Base-by-base conservation (phyloP, 2,113 vertebrate genomes). In the Leucopsar rothschildi region DNA sequence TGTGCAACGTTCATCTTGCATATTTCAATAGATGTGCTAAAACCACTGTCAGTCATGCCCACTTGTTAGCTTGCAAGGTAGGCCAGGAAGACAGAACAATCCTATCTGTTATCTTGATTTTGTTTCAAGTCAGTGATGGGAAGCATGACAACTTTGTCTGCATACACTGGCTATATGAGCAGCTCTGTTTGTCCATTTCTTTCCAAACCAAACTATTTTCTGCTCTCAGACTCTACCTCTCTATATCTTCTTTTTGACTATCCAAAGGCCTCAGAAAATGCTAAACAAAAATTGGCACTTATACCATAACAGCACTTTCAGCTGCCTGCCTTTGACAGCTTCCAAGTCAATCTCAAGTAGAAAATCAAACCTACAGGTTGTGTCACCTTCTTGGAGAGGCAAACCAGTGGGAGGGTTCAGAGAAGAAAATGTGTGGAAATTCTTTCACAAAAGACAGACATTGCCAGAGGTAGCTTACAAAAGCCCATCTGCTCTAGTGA, bases 401-500 rank as follows among this genome's bases (percentile, higher is more conserved):
- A 93, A 92, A 87, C 29, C 52, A 73, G 29, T 16, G 42, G 27
- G 71, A 76, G 13, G 10, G 29, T 40, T 72, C 12, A 40, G 60
- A 81, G 80, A 45, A 88, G 19, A 45, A 84, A 86, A 72, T 61
- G 19, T 61, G 75, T 75, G 75, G 85, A 88, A 91, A 94, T 88
- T 90, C 66, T 93, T 85, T 81, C n/a, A 44, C 44, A 84, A 88
- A 92, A 84, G 55, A 75, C 35, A 86, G 88, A 55, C 37, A 42
- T 56, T 88, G 15, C 22, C 64, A 88, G 68, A 90, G 23, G 28
- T 52, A 71, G 23, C 25, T 79, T 91, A 73, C 53, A 86, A 85
- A 91, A 82, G 75, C 78, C 72, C 65, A 69, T 93, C 83, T 93
- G 82, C 82, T 92, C 55, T 63, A 39, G 31, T 60, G 85, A 82